These are phyloP conservation scores for Cephus pygmeus DNA, from an alignment of 2,888 invertebrate genomes.

Conservation along the genomic window DNA sequence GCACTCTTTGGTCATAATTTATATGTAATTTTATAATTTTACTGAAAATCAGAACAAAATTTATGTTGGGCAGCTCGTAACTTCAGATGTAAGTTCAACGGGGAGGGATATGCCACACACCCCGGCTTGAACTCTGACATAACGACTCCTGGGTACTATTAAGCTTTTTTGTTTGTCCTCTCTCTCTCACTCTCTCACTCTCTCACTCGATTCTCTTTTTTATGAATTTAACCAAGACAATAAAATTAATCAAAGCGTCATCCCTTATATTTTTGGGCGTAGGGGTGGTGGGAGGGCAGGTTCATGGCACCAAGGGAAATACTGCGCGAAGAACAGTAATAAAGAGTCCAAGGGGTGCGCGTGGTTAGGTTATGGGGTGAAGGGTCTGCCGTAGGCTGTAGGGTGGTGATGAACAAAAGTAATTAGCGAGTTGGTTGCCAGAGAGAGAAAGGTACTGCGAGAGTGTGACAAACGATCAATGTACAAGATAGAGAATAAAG, in stretches of 20 bases:
- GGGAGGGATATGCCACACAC: neutral
- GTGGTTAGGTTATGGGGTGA: slow-evolving; percentile 19
- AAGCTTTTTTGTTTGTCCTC: neutral
- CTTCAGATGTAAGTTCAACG: neutral
- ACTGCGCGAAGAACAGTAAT: slow-evolving; percentile 18
- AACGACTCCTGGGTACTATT: neutral
- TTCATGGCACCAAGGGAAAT: slow-evolving; percentile 6
- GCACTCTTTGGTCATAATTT: neutral
- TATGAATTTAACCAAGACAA: slow-evolving; percentile 8
- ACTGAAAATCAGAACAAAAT: neutral
- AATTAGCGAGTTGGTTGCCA: slow-evolving; percentile 17
- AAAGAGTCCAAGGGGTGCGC: slow-evolving; percentile 18
- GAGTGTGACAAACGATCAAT: neutral
- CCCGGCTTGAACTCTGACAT: neutral
- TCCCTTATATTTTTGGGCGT: slow-evolving; percentile 9
- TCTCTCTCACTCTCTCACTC: slow-evolving; percentile 1
- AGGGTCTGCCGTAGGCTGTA: slow-evolving; percentile 9
- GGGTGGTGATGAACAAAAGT: slow-evolving; percentile 23
- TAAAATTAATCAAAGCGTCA: slow-evolving; percentile 22
- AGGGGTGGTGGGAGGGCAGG: neutral
- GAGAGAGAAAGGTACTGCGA: neutral
- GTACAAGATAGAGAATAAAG: neutral
- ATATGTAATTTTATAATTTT: neutral
- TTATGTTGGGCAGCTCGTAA: neutral
- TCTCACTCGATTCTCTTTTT: neutral